phyloP scores from a whole-genome alignment of 2,113 vertebrate genomes.

The Nothocercus nigrocapillus region DNA sequence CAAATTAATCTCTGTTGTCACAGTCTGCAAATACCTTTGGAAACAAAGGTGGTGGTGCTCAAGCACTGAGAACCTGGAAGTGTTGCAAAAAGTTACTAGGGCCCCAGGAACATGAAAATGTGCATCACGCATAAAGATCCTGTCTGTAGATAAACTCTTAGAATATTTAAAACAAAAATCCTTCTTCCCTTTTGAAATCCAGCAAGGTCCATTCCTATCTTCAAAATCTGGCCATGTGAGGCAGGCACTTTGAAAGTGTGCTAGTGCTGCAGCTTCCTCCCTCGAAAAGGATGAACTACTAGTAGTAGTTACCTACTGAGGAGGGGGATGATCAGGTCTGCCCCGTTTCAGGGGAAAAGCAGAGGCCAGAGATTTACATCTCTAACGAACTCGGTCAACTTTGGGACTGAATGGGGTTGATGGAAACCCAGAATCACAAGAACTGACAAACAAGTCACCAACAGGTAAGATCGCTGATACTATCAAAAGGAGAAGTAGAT shows the following conservation, averaged over 20 bases:
- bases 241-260: background rate
- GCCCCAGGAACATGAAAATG: background rate
- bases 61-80: background rate
- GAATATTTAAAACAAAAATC: background rate
- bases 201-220: background rate
- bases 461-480: background rate
- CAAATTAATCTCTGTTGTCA: background rate
- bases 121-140: background rate
- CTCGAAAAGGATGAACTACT: background rate
- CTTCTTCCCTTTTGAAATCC: accelerated
- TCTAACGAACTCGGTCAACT: background rate
- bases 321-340: background rate
- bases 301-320: background rate
- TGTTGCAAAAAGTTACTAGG: accelerated
- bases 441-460: background rate
- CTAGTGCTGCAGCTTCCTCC: background rate
- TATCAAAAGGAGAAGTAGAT: background rate
- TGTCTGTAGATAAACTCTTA: background rate
- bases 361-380: background rate
- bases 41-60: background rate
- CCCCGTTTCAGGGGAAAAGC: background rate
- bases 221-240: background rate
- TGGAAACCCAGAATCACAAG: background rate
- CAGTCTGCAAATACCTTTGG: background rate
- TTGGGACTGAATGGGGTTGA: background rate